Conservation (phyloP, 2,113 vertebrate genomes). For the Corythaeola cristata region DNA sequence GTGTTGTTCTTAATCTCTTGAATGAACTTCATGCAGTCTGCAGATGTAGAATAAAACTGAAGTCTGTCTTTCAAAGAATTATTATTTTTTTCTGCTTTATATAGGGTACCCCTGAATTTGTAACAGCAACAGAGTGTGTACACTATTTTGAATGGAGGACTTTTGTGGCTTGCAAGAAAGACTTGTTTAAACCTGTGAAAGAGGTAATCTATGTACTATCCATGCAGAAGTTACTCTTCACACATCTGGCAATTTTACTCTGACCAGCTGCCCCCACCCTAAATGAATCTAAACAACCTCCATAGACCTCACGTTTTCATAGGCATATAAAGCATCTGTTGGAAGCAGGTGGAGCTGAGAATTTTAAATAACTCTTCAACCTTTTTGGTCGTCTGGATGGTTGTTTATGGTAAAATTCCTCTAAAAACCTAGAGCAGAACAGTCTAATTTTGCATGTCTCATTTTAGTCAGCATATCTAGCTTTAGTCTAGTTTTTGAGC, state of each 20-base stretch:
- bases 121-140: conserved; percentile 86
- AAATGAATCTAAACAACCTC: background rate
- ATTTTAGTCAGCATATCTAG: background rate
- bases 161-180: conserved; percentile 84
- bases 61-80: background rate
- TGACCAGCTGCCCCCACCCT: background rate
- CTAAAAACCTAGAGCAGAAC: background rate
- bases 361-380: background rate
- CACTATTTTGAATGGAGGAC: conserved; percentile 97
- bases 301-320: background rate
- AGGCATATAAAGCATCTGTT: background rate
- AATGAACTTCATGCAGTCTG: background rate
- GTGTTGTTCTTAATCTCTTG: background rate
- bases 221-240: background rate
- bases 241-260: background rate
- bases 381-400: background rate
- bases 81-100: background rate
- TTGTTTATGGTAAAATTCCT: background rate
- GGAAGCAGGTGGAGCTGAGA: background rate
- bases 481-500: background rate
- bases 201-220: conserved; percentile 79
- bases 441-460: background rate
- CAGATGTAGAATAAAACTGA: background rate
- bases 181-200: conserved; percentile 87
- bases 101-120: conserved; percentile 94